These are phyloP conservation scores for Otocyon megalotis DNA, from an alignment of 2,113 vertebrate genomes.

Conservation along the genomic window DNA sequence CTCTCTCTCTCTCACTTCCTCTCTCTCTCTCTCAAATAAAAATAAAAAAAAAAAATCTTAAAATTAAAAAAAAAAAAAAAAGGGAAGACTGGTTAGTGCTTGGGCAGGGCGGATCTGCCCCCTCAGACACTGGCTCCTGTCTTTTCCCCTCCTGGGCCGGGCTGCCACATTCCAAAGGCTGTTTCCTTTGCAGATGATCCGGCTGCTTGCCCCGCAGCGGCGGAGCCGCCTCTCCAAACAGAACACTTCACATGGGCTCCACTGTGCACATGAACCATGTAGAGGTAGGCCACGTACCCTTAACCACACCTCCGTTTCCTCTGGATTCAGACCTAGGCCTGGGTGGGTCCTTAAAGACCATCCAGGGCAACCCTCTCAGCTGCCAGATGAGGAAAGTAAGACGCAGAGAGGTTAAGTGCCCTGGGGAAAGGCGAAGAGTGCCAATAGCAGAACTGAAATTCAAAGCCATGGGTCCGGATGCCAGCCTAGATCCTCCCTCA, in stretches of 20 bases:
- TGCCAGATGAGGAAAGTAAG: background rate
- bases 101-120: background rate
- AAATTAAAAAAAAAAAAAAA: no score
- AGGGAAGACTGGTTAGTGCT: background rate
- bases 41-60: no score
- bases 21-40: no score
- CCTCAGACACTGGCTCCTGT: background rate
- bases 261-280: rapidly evolving
- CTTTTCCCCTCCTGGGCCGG: no score
- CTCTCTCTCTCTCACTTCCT: no score
- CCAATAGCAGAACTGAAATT: background rate
- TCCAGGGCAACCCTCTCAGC: background rate
- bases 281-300: background rate
- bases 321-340: background rate
- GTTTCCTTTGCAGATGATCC: background rate
- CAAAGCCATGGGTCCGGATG: rapidly evolving
- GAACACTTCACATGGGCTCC: background rate
- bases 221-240: background rate
- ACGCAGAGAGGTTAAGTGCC: background rate
- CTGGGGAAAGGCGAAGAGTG: background rate
- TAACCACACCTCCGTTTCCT: rapidly evolving
- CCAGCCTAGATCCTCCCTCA: background rate
- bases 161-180: background rate
- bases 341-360: background rate
- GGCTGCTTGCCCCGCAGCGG: rapidly evolving